Evolutionary conservation across 1,140 invertebrate genomes (phyloP), one percentile per base, ranked within the genome.

Genomic region (Solenopsis fugax): DNA sequence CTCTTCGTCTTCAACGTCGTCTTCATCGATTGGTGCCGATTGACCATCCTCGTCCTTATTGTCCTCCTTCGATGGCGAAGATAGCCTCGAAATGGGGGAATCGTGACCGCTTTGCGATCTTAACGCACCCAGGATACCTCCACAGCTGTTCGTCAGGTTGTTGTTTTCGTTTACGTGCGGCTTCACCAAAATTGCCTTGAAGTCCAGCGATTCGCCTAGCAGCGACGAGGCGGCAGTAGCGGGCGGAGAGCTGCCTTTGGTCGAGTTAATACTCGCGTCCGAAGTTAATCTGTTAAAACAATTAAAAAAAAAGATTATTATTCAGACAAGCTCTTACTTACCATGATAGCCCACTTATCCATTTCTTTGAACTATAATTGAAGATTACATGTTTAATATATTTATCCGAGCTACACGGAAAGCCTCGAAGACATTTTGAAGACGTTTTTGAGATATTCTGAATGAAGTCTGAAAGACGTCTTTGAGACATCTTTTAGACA

Each of bases 131-230:
- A 88, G 1, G 21, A 91, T 78, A 34, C 24, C 56, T 1, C 45
- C 73, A 50, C 88, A 93, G 12, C 89, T 67, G 65, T 89, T 93
- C 60, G 93, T 93, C 45, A 95, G 29, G 29, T 95, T 95, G 72
- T 95, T 95, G 82, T 95, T 95, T 64, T 95, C 94, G 76, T 93
- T 95, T 16, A 94, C 91, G 69, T 91, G 89, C 0, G 93, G 85
- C 29, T 94, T 94, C 5, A 86, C 56, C 7, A 85, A 67, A 7
- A 91, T 90, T 16, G 56, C 87, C n/a, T 90, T 88, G 54, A 91
- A 92, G 41, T 92, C 89, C 41, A 91, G 73, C 4, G 85, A 5
- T 45, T 92, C 87, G 24, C 41, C 71, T n/a, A 78, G 24, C 2
- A 87, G 29, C 0, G 82, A 62, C 0, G 89, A 10, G 0, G 84